Base-by-base conservation (phyloP, 2,888 invertebrate genomes). In the Sarcophaga rosellei region DNA sequence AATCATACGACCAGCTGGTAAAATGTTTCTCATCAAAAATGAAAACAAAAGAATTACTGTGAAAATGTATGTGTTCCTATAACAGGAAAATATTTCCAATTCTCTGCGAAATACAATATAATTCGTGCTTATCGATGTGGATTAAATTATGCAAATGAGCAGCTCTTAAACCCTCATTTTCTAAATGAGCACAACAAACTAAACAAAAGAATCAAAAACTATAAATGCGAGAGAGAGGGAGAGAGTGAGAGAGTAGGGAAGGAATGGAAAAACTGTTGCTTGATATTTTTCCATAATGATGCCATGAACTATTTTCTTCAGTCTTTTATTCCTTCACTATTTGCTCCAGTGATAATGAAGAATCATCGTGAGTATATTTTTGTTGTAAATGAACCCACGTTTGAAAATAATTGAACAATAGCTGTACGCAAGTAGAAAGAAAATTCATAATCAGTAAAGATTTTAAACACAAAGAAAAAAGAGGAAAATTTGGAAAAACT, bases 71-170 rank as follows among this genome's bases (percentile, higher is more conserved):
- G 25, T 25, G 3, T 4, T 4, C 25, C 3, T 25, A 25, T 25
- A 25, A 25, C 4, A 23, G 25, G 25, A 25, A 25, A 35, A 35
- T 35, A 35, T 21, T 23, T 61, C 1, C 15, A 20, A 23, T 66
- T 65, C 21, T 11, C 3, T 44, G 53, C 4, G 17, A 53, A 8
- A 10, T 17, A 59, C 15, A 66, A 21, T 47, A 63, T 23, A 73
- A n/a, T 53, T 65, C 61, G 61, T 35, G 76, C 53, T 81, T 69
- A 81, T 70, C 69, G 77, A 81, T 74, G 86, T 86, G 47, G 53
- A 83, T 25, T 21, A 80, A 86, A 80, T 77, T 83, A 83, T 80
- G 86, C 80, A 76, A 86, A 86, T 86, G 72, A 86, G 57, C 63
- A 66, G 63, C 57, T 70, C 23, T 63, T 53, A 47, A 53, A 15